phyloP scores from a whole-genome alignment of 2,888 invertebrate genomes.

The Parnassius glacialis region DNA sequence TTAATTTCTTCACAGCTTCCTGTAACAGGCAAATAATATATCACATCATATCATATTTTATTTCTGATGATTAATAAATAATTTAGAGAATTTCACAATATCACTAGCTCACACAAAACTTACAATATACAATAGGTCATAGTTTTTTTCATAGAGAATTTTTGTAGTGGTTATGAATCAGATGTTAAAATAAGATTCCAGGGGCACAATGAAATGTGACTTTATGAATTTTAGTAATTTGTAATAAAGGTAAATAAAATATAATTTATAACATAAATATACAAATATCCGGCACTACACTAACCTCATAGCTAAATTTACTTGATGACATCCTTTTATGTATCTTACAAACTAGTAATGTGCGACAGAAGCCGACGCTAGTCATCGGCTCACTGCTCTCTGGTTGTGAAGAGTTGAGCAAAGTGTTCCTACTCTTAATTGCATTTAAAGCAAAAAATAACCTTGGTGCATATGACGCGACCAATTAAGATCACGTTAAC shows the following conservation, averaged over 20 bases:
- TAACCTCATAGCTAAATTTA: conserved; percentile 62
- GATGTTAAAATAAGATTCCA: too few species aligned
- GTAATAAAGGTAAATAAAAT: too few species aligned
- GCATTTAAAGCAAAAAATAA: conserved; percentile 40
- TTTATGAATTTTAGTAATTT: too few species aligned
- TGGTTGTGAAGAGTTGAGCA: conserved; percentile 27
- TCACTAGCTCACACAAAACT: too few species aligned
- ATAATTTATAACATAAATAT: too few species aligned
- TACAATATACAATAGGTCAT: too few species aligned
- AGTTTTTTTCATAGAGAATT: too few species aligned
- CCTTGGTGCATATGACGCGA: conserved; percentile 32
- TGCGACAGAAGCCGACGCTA: conserved; percentile 45
- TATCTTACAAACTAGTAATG: conserved; percentile 47
- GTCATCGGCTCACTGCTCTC: conserved; percentile 49
- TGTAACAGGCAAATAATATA: conserved; percentile 48
- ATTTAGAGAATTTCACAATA: too few species aligned
- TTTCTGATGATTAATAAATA: too few species aligned
- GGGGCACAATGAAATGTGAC: too few species aligned
- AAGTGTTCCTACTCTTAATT: conserved; percentile 38
- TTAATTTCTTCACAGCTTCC: conserved; percentile 86
- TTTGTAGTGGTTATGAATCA: too few species aligned
- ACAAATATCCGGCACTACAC: conserved; percentile 2
- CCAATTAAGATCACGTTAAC: conserved; percentile 21
- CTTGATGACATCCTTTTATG: conserved; percentile 57
- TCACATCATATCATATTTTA: too few species aligned